phyloP scores from a whole-genome alignment of 1,140 invertebrate genomes.

The Diachasma alloeum region DNA sequence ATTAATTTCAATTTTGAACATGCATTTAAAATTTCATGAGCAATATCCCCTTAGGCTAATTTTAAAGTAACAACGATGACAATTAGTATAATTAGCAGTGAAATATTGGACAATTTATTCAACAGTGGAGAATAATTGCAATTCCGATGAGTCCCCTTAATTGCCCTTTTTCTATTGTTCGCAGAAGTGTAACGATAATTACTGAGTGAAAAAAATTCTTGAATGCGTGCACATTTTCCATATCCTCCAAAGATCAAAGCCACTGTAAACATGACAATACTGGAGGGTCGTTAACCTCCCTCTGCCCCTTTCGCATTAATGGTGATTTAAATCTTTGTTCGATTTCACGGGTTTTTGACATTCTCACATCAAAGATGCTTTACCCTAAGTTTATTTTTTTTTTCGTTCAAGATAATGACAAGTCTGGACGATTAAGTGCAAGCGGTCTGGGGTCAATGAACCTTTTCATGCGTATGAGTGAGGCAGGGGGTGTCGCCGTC shows the following conservation, averaged over 20 bases:
- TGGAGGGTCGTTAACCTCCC: background rate
- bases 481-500: background rate
- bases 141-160: background rate
- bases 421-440: background rate
- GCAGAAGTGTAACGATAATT: background rate
- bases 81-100: background rate
- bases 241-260: background rate
- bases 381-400: background rate
- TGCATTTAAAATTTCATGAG: no score
- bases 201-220: background rate
- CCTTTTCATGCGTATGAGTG: background rate
- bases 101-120: background rate
- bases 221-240: background rate
- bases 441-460: background rate
- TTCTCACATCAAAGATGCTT: background rate
- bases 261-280: background rate
- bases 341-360: background rate
- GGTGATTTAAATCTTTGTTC: background rate
- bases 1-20: no score
- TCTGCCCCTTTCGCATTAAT: background rate
- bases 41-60: no score
- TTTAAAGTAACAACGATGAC: background rate
- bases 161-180: background rate
- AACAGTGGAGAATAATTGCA: background rate
- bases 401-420: background rate